A percentile compares a stretch with the other conserved stretches of the same genome.
Conservation (phyloP, 2,797 vertebrate genomes). For the Sebastes taczanowskii region DNA sequence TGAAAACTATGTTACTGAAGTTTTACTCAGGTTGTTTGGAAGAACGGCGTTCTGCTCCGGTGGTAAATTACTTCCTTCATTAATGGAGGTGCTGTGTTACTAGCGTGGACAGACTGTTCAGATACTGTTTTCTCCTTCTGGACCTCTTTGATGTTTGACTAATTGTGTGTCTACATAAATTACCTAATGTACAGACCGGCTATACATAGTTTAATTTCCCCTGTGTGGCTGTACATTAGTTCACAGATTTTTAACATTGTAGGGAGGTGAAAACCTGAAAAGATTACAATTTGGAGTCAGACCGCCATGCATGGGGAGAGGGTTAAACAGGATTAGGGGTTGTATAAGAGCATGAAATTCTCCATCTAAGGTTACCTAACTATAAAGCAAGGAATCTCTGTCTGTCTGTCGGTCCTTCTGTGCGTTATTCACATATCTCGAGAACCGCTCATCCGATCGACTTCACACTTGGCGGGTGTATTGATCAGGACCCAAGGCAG, state of each 20-base stretch:
- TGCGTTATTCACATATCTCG: background rate
- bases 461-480: too few species aligned
- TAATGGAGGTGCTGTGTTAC: constrained; percentile 43
- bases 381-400: background rate
- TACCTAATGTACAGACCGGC: background rate
- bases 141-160: constrained; percentile 22
- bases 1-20: background rate
- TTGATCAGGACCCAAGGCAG: too few species aligned
- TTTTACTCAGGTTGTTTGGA: background rate
- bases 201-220: constrained; percentile 13
- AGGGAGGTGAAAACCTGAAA: background rate
- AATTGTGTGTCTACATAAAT: constrained; percentile 20
- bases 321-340: background rate
- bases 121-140: constrained; percentile 6
- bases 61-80: constrained; percentile 40
- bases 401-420: background rate
- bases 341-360: constrained; percentile 5
- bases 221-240: background rate
- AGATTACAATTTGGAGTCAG: background rate
- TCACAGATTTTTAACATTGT: background rate
- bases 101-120: constrained; percentile 9
- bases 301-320: background rate
- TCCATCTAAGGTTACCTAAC: background rate
- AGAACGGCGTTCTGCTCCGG: background rate
- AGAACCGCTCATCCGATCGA: too few species aligned